Conservation (phyloP, 2,888 invertebrate genomes). For the Troilus luridus region DNA sequence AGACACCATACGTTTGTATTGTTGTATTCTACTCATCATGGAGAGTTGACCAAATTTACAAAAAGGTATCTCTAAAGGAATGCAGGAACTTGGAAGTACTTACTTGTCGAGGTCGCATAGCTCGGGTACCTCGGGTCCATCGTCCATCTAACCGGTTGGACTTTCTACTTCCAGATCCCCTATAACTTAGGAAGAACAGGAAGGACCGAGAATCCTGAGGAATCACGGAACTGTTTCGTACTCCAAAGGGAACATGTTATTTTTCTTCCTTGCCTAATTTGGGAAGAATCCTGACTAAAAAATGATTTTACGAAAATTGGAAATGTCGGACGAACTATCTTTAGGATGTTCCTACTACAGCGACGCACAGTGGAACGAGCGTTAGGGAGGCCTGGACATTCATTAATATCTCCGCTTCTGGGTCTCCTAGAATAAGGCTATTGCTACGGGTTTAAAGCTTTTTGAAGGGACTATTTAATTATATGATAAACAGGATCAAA, state of each 20-base stretch:
- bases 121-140: not conserved
- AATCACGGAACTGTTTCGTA: not conserved
- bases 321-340: not conserved
- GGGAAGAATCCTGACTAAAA: not conserved
- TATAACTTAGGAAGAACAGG: constrained; percentile 11
- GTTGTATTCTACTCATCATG: too few species aligned
- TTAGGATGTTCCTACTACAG: not conserved
- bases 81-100: not conserved
- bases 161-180: constrained; percentile 7
- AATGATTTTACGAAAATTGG: not conserved
- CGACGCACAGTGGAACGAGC: too few species aligned
- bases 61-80: not conserved
- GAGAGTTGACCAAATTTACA: not conserved
- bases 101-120: not conserved
- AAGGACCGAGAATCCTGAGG: not conserved
- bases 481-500: too few species aligned
- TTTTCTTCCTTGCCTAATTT: not conserved
- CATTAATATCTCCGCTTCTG: too few species aligned
- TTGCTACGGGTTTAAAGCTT: too few species aligned
- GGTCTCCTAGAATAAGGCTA: too few species aligned
- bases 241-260: not conserved
- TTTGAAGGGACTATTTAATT: too few species aligned
- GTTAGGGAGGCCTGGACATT: too few species aligned
- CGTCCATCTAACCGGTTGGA: not conserved
- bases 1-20: too few species aligned